Conservation (phyloP, 2,797 vertebrate species). For the Ctenopoma kingsleyae region DNA sequence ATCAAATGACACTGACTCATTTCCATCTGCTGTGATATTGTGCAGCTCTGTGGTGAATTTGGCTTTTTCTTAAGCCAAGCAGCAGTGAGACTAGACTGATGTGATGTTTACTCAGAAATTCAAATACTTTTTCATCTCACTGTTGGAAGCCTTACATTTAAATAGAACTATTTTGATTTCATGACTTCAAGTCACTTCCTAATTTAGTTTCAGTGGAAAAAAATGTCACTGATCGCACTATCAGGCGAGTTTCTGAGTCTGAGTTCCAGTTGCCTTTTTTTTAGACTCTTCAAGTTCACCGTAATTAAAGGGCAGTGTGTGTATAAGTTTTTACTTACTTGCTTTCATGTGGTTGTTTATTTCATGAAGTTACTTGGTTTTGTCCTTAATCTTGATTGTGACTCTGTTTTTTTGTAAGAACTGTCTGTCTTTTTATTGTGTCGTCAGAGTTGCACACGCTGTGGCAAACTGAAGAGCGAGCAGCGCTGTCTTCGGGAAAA, state of each 20-base stretch:
- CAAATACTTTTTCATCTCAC: background rate
- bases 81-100: background rate
- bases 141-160: background rate
- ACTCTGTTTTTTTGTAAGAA: slow-evolving; percentile 20
- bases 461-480: slow-evolving; percentile 98
- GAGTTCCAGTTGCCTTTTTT: background rate
- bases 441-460: slow-evolving; percentile 94
- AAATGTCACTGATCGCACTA: background rate
- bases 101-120: background rate
- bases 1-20: no score
- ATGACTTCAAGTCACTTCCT: background rate
- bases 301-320: no score
- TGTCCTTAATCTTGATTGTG: slow-evolving; percentile 15
- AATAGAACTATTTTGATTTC: background rate
- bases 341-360: no score
- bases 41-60: no score
- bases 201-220: background rate
- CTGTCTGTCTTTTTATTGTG: slow-evolving; percentile 16
- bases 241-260: background rate
- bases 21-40: no score
- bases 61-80: no score
- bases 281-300: no score
- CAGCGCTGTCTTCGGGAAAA: slow-evolving; percentile 94
- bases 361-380: background rate
- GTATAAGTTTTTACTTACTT: background rate